Evolutionary conservation across 2,888 invertebrate species (phyloP).

Genomic region (Phragmatobia fuliginosa): DNA sequence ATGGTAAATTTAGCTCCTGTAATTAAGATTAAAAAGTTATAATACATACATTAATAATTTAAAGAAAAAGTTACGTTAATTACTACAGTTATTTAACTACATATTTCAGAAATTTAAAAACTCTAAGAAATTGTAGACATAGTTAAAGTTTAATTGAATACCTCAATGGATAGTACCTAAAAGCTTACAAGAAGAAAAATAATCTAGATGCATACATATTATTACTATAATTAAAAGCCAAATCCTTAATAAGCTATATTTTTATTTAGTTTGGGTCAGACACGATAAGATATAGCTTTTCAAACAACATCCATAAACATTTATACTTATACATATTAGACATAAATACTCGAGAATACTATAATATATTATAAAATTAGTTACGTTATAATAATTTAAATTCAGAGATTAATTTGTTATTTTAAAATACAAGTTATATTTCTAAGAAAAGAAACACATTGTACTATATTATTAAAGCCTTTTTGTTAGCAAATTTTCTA

Average conservation of each 20-base stretch:
- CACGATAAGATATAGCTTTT: background rate
- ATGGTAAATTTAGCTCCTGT: conserved; percentile 33
- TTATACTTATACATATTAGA: background rate
- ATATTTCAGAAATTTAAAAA: no score
- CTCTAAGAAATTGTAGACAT: no score
- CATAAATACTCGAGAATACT: background rate
- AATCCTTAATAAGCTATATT: background rate
- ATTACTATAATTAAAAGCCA: background rate
- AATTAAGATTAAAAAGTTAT: background rate
- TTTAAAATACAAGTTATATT: background rate
- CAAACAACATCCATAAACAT: background rate
- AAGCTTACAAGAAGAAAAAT: background rate
- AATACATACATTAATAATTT: background rate
- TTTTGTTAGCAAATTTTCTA: background rate
- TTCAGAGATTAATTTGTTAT: background rate
- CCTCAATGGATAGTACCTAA: background rate
- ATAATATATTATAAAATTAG: background rate
- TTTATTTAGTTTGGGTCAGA: background rate
- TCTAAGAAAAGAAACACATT: background rate
- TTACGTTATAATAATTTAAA: background rate
- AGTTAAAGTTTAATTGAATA: background rate
- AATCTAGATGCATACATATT: background rate
- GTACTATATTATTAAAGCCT: background rate
- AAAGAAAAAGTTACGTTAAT: no score
- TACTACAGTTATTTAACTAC: no score